Evolutionary conservation across 2,113 vertebrate species (phyloP), one percentile per base, ranked within the genome.

Genomic region (Phocoena sinus): DNA sequence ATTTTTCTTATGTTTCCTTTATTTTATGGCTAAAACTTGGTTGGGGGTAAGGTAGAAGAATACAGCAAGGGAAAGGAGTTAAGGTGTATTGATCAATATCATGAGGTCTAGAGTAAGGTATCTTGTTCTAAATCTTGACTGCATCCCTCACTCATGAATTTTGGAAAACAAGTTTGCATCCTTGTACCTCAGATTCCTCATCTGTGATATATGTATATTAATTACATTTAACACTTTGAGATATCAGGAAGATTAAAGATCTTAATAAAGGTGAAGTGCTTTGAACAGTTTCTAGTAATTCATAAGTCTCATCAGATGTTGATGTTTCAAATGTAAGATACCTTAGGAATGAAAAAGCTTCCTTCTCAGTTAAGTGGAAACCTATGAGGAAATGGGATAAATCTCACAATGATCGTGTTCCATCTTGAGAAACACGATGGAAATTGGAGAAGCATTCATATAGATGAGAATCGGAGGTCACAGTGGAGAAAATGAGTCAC

Each of bases 321-420:
- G 33, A 67, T 81, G 36, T 41, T 53, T 14, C 13, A 81, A 93
- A 36, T 47, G 7, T 9, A 36, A 93, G 56, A 53, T 12, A 38
- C 6, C 8, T 44, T 87, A 91, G 14, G 21, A 8, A n/a, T 25
- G 18, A 85, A 47, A n/a, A 65, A 60, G 7, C 23, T 38, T 67
- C 9, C 33, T 58, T 21, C 8, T 70, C 4, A 23, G 4, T 58
- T 76, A 56, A 50, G 18, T 47, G 60, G 31, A 8, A 1, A 5
- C n/a, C 4, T 3, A 6, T 5, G 1, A 67, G 26, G 8, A 62
- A 77, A 20, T 71, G 17, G 13, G 6, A 28, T n/a, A 25, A 5
- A 31, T 5, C 31, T 11, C 14, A 3, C 1, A 53, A 15, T 15
- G 47, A 13, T 15, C 1, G 1, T 20, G 3, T 36, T 84, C 20